A percentile compares a stretch with the other conserved stretches of the same genome.
Evolutionary conservation across 2,888 invertebrate species (phyloP).

Genomic region (Lepas anatifera): DNA sequence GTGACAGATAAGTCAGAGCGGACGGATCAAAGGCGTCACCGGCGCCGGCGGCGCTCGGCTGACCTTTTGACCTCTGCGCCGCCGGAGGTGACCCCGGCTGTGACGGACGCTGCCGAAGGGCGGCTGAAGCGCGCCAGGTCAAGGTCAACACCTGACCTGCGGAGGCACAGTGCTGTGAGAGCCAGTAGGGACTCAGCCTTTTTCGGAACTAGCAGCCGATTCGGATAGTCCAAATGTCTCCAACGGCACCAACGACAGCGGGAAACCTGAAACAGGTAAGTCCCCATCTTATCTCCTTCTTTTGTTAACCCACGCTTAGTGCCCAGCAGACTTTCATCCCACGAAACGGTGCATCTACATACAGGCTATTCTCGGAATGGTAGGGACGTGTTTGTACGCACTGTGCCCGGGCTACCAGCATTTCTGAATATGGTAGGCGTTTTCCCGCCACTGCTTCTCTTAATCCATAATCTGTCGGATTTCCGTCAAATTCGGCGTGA

Average conservation of each 20-base stretch:
- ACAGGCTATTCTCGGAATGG: no score
- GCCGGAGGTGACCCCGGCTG: neutral
- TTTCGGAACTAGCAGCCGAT: neutral
- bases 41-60: neutral
- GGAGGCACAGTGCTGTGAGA: neutral
- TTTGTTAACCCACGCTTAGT: no score
- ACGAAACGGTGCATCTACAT: no score
- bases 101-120: neutral
- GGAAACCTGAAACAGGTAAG: neutral
- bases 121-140: neutral
- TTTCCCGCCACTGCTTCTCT: no score
- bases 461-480: no score
- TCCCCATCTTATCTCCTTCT: no score
- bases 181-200: neutral
- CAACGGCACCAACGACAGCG: conserved; percentile 9
- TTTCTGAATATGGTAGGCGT: no score
- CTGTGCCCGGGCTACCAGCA: no score
- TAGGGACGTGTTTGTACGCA: no score
- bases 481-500: no score
- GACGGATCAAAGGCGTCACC: neutral
- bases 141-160: neutral
- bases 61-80: neutral
- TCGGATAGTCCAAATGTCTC: neutral
- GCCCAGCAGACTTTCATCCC: no score
- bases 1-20: no score